Evolutionary conservation across 2,113 vertebrate genomes (phyloP).

Genomic region (Bubo blakistoni): DNA sequence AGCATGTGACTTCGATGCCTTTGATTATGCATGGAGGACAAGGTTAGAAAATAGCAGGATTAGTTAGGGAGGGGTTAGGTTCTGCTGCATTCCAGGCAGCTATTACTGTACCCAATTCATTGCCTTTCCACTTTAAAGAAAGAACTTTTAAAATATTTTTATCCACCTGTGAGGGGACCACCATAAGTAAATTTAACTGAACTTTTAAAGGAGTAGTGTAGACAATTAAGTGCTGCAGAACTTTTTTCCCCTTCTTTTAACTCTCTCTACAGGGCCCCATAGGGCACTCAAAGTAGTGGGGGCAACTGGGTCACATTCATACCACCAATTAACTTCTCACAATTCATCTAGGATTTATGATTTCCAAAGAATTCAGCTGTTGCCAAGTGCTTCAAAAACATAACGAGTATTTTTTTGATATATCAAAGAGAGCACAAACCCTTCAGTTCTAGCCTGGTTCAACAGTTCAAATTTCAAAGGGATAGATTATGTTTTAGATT

Average conservation of each 20-base stretch:
- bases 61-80: neutral
- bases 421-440: neutral
- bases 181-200: neutral
- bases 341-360: neutral
- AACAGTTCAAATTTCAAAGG: neutral
- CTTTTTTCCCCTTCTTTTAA: neutral
- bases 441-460: neutral
- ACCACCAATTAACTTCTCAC: neutral
- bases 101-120: neutral
- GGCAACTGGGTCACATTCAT: neutral
- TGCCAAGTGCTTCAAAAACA: neutral
- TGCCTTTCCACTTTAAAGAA: neutral
- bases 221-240: neutral
- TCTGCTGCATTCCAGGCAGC: neutral
- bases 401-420: neutral
- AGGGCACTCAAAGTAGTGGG: neutral
- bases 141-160: neutral
- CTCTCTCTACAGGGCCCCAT: neutral
- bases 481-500: neutral
- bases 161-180: neutral
- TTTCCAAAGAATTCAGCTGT: neutral
- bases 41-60: slow-evolving; percentile 20
- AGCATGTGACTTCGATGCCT: neutral
- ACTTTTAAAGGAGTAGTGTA: neutral
- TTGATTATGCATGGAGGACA: slow-evolving; percentile 4